phyloP scores from a whole-genome alignment of 2,113 vertebrate species.

The Ondatra zibethicus region DNA sequence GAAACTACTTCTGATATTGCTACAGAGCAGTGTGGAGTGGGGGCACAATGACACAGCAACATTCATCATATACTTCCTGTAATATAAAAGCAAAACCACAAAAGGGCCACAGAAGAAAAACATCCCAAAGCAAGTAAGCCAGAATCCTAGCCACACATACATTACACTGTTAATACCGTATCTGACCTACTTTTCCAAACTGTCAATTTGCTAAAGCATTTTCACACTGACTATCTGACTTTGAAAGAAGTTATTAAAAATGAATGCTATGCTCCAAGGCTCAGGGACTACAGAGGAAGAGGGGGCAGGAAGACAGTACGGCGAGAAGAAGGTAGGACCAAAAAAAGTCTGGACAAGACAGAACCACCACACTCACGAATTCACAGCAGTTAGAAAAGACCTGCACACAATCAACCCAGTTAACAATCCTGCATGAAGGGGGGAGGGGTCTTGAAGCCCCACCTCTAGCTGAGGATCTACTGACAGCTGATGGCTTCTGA shows the following conservation, averaged over 20 bases:
- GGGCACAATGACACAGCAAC: neutral
- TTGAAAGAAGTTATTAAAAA: neutral
- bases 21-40: neutral
- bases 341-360: neutral
- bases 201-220: slow-evolving; percentile 39
- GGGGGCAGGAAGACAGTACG: neutral
- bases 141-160: neutral
- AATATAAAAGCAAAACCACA: slow-evolving; percentile 48
- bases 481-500: neutral
- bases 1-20: slow-evolving; percentile 12
- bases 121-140: neutral
- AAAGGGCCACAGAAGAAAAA: neutral
- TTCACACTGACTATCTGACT: slow-evolving; percentile 9
- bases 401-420: neutral
- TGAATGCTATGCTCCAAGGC: neutral
- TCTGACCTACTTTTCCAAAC: neutral
- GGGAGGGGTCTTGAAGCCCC: neutral
- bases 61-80: neutral
- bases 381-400: neutral
- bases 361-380: neutral
- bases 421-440: too few relatives aligned
- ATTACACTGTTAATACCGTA: neutral
- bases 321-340: neutral
- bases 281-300: neutral
- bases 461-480: neutral